Evolutionary conservation across 2,888 invertebrate genomes (phyloP).

Genomic region (Thera obeliscata): DNA sequence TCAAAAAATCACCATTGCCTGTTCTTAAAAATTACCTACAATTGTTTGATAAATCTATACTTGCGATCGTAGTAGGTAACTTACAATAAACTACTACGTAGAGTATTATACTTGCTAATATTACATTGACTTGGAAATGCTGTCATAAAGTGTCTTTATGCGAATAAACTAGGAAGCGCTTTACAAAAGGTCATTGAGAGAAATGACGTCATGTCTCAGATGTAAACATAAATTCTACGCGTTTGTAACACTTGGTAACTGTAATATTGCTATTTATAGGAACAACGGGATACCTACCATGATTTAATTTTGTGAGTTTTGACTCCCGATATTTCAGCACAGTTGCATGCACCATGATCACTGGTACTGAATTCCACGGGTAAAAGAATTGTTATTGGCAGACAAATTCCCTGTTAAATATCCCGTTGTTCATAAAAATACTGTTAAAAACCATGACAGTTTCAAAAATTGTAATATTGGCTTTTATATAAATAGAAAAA

Average conservation of each 20-base stretch:
- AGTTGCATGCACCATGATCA: no score
- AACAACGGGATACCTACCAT: no score
- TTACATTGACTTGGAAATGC: conserved; percentile 25
- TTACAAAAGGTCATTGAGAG: neutral
- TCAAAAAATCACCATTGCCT: conserved; percentile 21
- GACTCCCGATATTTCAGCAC: no score
- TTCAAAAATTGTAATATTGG: no score
- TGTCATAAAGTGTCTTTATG: conserved; percentile 2
- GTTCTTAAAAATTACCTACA: conserved; percentile 6
- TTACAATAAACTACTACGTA: conserved; percentile 5
- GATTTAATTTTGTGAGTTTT: no score
- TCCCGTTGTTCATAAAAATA: no score
- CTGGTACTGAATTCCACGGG: no score
- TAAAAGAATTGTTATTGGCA: no score
- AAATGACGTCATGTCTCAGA: neutral
- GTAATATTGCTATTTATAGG: no score
- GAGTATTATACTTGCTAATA: conserved; percentile 28
- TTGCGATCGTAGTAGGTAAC: conserved; percentile 1
- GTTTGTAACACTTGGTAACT: neutral
- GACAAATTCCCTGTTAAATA: no score
- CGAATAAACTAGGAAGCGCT: neutral
- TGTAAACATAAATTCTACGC: neutral
- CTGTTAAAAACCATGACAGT: no score
- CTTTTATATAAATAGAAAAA: no score
- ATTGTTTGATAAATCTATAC: conserved; percentile 4